Evolutionary conservation across 2,113 vertebrate genomes (phyloP).

Genomic region (Cinclus mexicanus): DNA sequence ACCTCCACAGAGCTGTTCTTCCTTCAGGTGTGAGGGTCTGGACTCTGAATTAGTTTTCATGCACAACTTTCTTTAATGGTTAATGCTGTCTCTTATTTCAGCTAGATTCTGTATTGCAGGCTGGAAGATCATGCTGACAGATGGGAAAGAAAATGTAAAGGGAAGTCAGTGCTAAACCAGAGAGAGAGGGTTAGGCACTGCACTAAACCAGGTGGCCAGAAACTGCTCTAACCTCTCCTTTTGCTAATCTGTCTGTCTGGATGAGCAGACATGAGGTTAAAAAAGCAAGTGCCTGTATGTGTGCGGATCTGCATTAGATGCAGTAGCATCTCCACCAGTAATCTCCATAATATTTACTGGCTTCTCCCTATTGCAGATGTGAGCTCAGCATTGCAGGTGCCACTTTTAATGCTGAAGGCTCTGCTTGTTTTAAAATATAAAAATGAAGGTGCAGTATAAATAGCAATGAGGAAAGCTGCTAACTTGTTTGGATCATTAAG

Average conservation of each 20-base stretch:
- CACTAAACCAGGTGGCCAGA: background rate
- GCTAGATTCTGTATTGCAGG: background rate
- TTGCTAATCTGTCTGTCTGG: background rate
- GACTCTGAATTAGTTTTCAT: background rate
- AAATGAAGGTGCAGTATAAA: background rate
- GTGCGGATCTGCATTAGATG: background rate
- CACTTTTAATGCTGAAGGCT: background rate
- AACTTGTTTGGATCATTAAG: background rate
- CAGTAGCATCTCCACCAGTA: background rate
- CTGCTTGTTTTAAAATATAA: background rate
- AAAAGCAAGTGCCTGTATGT: background rate
- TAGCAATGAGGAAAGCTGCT: background rate
- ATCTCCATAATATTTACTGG: background rate
- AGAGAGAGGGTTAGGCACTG: background rate
- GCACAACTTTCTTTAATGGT: background rate
- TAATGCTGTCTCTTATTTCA: slow-evolving; percentile 19
- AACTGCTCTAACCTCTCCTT: background rate
- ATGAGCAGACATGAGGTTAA: background rate
- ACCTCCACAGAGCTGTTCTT: background rate
- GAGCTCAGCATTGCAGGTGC: background rate
- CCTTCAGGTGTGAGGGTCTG: background rate
- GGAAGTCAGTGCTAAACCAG: background rate
- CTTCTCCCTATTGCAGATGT: background rate
- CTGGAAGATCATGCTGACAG: background rate
- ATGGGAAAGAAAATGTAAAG: background rate